Conservation (phyloP, 2,113 vertebrate species). For the Epinephelus cyanopodus region DNA sequence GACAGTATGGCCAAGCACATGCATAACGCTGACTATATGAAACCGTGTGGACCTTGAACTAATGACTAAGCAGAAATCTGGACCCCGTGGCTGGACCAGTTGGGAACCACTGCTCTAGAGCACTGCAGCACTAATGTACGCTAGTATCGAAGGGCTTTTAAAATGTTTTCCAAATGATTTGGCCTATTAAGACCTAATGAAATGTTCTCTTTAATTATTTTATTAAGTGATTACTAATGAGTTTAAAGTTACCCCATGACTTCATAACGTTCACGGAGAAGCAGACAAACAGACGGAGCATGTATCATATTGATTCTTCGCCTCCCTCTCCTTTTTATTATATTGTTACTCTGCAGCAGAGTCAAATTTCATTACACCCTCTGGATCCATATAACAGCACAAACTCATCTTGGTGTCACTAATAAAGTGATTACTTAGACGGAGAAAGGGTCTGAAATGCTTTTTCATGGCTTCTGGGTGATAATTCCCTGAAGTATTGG, state of each 20-base stretch:
- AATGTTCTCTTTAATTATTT: background rate
- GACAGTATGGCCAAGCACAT: no score
- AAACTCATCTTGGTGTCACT: conserved; percentile 85
- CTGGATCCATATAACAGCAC: conserved; percentile 85
- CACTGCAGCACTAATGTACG: background rate
- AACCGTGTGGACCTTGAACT: no score
- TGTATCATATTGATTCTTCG: conserved; percentile 67
- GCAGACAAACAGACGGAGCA: conserved; percentile 27
- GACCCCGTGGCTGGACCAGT: no score
- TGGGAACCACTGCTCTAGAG: no score
- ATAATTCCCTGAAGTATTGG: conserved; percentile 78
- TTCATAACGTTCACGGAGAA: conserved; percentile 6
- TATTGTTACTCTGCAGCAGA: conserved; percentile 81
- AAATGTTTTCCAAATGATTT: background rate
- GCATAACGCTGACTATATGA: no score
- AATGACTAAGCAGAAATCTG: no score
- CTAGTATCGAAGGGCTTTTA: background rate
- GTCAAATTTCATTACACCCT: conserved; percentile 86
- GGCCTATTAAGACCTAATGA: background rate
- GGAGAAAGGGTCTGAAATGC: conserved; percentile 75
- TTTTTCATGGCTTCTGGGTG: conserved; percentile 70
- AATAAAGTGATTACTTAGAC: conserved; percentile 84
- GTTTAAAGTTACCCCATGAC: conserved; percentile 24
- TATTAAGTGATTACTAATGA: conserved; percentile 13
- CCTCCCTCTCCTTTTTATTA: conserved; percentile 72